Evolutionary conservation across 1,140 invertebrate genomes (phyloP).

Genomic region (Drosophila serrata): DNA sequence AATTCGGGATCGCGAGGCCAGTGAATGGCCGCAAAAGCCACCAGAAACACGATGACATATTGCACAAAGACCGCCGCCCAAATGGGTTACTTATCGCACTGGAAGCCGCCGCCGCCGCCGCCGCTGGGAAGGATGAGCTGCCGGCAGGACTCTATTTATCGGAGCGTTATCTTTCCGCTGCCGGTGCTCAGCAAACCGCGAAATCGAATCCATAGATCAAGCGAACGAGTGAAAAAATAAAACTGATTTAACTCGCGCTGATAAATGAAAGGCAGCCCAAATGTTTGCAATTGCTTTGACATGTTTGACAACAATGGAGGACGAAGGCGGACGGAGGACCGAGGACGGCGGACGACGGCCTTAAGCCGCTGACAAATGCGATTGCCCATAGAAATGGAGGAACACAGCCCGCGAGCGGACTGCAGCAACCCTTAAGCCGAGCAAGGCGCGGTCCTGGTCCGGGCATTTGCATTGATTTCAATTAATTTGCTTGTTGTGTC

Average conservation of each 20-base stretch:
- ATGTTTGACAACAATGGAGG: constrained; percentile 81
- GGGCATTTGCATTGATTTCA: constrained; percentile 82
- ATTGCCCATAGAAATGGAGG: constrained; percentile 73
- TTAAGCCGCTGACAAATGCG: constrained; percentile 83
- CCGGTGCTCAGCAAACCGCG: constrained; percentile 78
- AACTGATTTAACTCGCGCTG: constrained; percentile 67
- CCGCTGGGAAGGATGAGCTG: constrained; percentile 36
- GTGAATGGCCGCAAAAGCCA: constrained; percentile 48
- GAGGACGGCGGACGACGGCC: constrained; percentile 22
- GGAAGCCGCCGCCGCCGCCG: constrained; percentile 25
- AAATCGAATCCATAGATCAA: constrained; percentile 79
- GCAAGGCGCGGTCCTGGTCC: constrained; percentile 34
- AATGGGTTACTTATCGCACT: constrained; percentile 70
- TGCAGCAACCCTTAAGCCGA: constrained; percentile 65
- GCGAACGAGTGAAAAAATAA: constrained; percentile 51
- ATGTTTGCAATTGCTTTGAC: constrained; percentile 84
- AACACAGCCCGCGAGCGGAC: constrained; percentile 23
- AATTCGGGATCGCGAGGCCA: constrained; percentile 4
- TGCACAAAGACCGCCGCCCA: constrained; percentile 24
- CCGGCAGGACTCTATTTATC: constrained; percentile 57
- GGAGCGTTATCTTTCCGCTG: constrained; percentile 57
- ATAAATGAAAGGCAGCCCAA: constrained; percentile 82
- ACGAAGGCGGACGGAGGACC: background rate
- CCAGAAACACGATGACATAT: constrained; percentile 43
- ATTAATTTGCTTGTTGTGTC: constrained; percentile 79